These are phyloP conservation scores for Scolanthus callimorphus DNA, from an alignment of 92 coral and sea anemone species.

Conservation along the genomic window DNA sequence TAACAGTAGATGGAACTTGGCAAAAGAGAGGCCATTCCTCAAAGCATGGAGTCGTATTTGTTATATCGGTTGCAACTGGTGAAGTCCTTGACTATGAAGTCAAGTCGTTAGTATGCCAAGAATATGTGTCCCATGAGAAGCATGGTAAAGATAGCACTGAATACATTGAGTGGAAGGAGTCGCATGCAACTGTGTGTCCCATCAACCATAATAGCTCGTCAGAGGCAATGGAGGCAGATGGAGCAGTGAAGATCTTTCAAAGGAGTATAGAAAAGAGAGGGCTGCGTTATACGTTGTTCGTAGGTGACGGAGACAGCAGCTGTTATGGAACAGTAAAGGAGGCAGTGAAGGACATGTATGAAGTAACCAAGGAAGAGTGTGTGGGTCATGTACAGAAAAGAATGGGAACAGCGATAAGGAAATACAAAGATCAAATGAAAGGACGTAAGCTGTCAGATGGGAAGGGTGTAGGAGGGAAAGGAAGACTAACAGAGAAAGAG, in stretches of 20 bases:
- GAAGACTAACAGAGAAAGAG: conserved; percentile 49
- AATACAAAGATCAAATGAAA: conserved; percentile 32
- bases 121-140: conserved; percentile 31
- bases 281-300: conserved; percentile 48
- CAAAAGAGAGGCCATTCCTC: conserved; percentile 67
- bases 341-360: conserved; percentile 33
- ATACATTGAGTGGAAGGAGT: conserved; percentile 35
- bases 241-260: conserved; percentile 54
- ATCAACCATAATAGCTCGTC: conserved; percentile 53
- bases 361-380: conserved; percentile 55
- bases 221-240: conserved; percentile 54
- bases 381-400: conserved; percentile 69
- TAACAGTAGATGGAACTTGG: conserved; percentile 62
- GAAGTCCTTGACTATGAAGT: conserved; percentile 58
- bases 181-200: conserved; percentile 37
- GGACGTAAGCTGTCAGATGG: conserved; percentile 51
- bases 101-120: conserved; percentile 56
- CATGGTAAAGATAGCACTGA: conserved; percentile 24
- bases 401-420: conserved; percentile 44
- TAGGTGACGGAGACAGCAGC: conserved; percentile 68
- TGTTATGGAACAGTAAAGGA: conserved; percentile 53
- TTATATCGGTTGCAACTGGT: conserved; percentile 44
- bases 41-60: conserved; percentile 59
- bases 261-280: conserved; percentile 33
- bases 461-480: conserved; percentile 40